A percentile compares a stretch with the other conserved stretches of the same genome.
Evolutionary conservation across 2,113 vertebrate species (phyloP).

Genomic region (Microtus oregoni): DNA sequence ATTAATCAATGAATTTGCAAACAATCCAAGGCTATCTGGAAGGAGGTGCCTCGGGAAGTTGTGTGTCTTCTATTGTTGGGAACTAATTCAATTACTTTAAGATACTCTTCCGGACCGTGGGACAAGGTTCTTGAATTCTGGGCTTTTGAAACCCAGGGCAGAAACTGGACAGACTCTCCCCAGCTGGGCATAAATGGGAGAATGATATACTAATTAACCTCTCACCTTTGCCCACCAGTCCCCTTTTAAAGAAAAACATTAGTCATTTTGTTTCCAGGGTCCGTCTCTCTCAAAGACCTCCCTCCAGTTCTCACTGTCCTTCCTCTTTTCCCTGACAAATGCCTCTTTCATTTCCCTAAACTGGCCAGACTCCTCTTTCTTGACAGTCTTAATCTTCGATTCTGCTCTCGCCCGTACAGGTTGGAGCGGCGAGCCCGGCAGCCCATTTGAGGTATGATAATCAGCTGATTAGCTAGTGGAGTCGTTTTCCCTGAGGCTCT

Average conservation of each 20-base stretch:
- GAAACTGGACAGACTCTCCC: conserved; percentile 80
- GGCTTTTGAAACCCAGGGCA: conserved; percentile 80
- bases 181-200: conserved; percentile 88
- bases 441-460: conserved; percentile 99
- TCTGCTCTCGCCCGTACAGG: conserved; percentile 86
- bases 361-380: conserved; percentile 83
- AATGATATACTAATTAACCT: conserved; percentile 90
- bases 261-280: conserved; percentile 80
- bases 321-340: conserved; percentile 84
- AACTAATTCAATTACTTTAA: conserved; percentile 86
- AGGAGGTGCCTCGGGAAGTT: conserved; percentile 56
- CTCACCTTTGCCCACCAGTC: conserved; percentile 79
- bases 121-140: conserved; percentile 79
- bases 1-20: conserved; percentile 74
- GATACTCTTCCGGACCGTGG: conserved; percentile 80
- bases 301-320: conserved; percentile 66
- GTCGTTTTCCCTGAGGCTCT: conserved; percentile 99
- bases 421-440: conserved; percentile 90
- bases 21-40: conserved; percentile 46
- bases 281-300: conserved; percentile 82
- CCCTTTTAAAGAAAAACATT: conserved; percentile 83
- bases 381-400: conserved; percentile 89
- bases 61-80: conserved; percentile 58
- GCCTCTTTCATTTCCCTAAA: conserved; percentile 88
- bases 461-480: conserved; percentile 99